These are phyloP conservation scores for Aleiodes sp. DNA, from an alignment of 1,140 invertebrate species.

Conservation along the genomic window DNA sequence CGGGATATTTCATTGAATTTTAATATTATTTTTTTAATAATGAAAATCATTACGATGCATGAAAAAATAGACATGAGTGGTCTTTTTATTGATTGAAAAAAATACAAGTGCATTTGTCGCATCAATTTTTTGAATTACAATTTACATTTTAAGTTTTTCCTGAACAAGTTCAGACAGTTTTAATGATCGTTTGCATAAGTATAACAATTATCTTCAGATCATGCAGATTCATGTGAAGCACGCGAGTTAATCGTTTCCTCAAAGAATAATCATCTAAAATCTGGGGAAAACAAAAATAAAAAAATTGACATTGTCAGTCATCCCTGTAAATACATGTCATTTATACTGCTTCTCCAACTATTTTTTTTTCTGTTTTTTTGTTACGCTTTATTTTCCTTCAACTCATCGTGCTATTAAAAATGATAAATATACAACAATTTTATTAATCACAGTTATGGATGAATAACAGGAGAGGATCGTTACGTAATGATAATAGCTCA, in stretches of 20 bases:
- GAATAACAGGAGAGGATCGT: neutral
- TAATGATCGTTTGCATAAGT: too few relatives aligned
- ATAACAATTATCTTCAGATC: too few relatives aligned
- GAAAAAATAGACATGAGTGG: too few relatives aligned
- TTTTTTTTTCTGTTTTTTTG: too few relatives aligned
- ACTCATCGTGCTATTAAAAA: neutral
- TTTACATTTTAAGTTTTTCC: too few relatives aligned
- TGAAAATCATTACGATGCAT: too few relatives aligned
- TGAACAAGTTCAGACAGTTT: neutral
- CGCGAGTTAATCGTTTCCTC: neutral
- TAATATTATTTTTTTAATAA: too few relatives aligned
- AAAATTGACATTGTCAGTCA: neutral
- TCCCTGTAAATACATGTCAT: neutral
- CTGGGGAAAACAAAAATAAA: too few relatives aligned
- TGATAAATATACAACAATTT: neutral
- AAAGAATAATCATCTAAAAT: neutral
- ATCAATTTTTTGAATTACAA: too few relatives aligned
- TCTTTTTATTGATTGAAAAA: too few relatives aligned
- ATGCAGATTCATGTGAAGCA: neutral
- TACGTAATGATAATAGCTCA: neutral
- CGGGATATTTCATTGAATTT: too few relatives aligned
- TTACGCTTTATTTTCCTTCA: neutral
- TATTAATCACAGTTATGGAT: neutral
- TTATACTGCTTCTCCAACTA: neutral
- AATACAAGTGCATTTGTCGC: too few relatives aligned